Evolutionary conservation across 1,140 invertebrate genomes (phyloP), one percentile per base, ranked within the genome.

Genomic region (Mactra quadrangularis): DNA sequence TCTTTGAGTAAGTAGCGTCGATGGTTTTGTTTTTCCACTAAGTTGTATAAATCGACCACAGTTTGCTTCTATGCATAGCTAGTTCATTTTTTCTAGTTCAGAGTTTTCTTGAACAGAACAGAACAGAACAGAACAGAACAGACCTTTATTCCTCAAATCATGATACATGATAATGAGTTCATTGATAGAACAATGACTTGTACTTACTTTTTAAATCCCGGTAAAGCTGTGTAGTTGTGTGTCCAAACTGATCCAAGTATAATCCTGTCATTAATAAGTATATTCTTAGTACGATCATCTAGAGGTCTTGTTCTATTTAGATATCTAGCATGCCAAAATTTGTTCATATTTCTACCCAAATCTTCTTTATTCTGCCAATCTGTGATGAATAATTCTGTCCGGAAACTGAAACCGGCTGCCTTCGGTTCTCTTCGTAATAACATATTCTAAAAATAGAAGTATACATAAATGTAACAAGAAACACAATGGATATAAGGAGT

Each of bases 291-390:
- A 9, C 70, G 70, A 52, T 72, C 70, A 3, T 72, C 70, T 41
- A 72, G 22, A n/a, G 70, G 70, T 2, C 70, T 47, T n/a, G 70
- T 72, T 22, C 70, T 33, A 41, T 72, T 72, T 50, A 55, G 70
- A 29, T 55, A 57, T 29, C 52, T 72, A 1, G 70, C 45, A 33
- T 72, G 52, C 50, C 52, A 72, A 25, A 72, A 57, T 41, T 11
- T 55, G n/a, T 72, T 38, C 70, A 72, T 55, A 55, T 72, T 50
- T 3, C 50, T 27, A 1, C 53, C 50, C 52, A 35, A 33, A 22
- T 72, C 53, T 6, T 57, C 53, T 57, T 55, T 72, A n/a, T 72
- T 72, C 22, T 72, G 50, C 70, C 70, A 72, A 22, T 72, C 70
- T 1, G 70, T 72, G 15, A 72, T 72, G 27, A 72, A 72, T 22